phyloP scores from a whole-genome alignment of 2,888 invertebrate genomes.

The Glyphotaelius pellucidus region DNA sequence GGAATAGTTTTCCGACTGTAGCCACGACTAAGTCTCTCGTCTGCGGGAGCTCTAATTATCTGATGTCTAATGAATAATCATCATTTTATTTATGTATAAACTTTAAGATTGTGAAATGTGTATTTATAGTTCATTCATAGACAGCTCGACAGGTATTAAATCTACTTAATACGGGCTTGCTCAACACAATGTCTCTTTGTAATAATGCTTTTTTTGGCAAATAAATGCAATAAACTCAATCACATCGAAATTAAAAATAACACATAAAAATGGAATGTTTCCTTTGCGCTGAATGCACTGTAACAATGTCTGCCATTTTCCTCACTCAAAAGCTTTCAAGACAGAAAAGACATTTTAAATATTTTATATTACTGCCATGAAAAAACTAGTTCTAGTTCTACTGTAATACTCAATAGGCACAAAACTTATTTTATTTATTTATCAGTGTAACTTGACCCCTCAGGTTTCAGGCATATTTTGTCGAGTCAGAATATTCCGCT shows the following conservation, averaged over 20 bases:
- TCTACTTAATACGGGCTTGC: neutral
- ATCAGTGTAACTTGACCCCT: too few species aligned
- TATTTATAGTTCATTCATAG: neutral
- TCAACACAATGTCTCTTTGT: neutral
- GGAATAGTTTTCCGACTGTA: too few species aligned
- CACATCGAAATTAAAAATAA: neutral
- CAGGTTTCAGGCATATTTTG: too few species aligned
- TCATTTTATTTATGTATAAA: neutral
- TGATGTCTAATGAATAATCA: neutral
- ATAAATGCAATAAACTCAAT: neutral
- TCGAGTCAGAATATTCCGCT: too few species aligned
- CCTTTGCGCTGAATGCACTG: neutral
- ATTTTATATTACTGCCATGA: neutral
- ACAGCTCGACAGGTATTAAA: neutral
- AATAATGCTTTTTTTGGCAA: neutral
- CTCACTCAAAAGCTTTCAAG: neutral
- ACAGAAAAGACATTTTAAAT: neutral
- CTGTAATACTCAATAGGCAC: neutral
- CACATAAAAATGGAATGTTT: neutral
- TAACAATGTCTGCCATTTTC: neutral
- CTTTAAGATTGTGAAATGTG: neutral
- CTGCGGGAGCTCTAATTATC: neutral
- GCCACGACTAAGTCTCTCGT: too few species aligned
- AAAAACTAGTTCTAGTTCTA: neutral
- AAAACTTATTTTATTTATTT: neutral